phyloP scores from a whole-genome alignment of 2,113 vertebrate genomes.

The Xenopus borealis region DNA sequence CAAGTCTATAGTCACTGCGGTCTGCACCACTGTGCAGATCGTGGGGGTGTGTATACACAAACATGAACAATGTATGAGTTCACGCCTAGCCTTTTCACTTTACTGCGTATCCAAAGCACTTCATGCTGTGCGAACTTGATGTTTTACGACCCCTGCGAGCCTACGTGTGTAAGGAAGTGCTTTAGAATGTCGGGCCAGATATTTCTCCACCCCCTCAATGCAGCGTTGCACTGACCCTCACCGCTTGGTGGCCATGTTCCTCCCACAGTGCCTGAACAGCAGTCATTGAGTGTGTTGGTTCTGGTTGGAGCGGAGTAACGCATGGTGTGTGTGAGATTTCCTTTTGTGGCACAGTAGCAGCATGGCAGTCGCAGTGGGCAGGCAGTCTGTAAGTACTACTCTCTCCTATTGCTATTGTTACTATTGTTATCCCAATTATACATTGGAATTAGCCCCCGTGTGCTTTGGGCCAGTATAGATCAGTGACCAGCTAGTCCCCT shows the following conservation, averaged over 20 bases:
- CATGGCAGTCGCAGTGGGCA: constrained; percentile 42
- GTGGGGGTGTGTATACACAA: too few species aligned
- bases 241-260: constrained; percentile 38
- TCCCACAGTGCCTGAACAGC: constrained; percentile 4
- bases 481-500: background rate
- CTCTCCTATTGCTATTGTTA: background rate
- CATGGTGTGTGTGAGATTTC: background rate
- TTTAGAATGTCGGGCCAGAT: background rate
- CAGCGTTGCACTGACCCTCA: constrained; percentile 5
- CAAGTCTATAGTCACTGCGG: too few species aligned
- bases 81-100: too few species aligned
- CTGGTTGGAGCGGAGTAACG: background rate
- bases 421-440: background rate
- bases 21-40: too few species aligned
- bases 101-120: background rate
- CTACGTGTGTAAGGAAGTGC: background rate
- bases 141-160: background rate
- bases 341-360: background rate
- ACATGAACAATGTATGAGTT: too few species aligned
- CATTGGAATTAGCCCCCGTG: background rate
- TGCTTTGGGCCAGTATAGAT: background rate
- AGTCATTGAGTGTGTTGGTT: constrained; percentile 5
- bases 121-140: background rate
- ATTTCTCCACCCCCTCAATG: constrained; percentile 1
- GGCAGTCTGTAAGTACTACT: constrained; percentile 33